Base-by-base conservation (phyloP, 2,888 invertebrate genomes). In the Lasioglossum pauxillum region DNA sequence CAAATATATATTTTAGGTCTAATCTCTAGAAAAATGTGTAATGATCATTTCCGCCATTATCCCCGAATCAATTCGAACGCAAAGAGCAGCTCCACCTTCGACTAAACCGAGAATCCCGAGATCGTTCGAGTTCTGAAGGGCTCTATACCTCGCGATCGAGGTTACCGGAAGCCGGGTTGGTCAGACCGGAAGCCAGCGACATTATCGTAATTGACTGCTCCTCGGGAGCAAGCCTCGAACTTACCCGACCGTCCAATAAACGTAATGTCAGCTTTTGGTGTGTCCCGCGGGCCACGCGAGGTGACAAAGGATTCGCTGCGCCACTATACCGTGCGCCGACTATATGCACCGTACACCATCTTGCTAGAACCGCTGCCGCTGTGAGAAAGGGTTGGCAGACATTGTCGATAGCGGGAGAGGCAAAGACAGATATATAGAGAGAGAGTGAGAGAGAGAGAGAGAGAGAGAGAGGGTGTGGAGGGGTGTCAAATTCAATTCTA, bases 401-500 rank as follows among this genome's bases (percentile, higher is more conserved):
- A n/a, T 60, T 60, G 60, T 60, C 27, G 60, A n/a, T 53, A 53
- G 8, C 49, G 49, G 8, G 8, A 53, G 23, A 23, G 49, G 23
- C 49, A 23, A 23, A 53, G 49, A 53, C 23, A 2, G 49, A 53
- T 8, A 49, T 49, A 53, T 5, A 27, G 60, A 60, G 60, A 5
- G 2, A 14, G n/a, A 16, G 60, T 1, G 60, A 5, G 27, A 31
- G 31, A 31, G 31, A 2, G 16, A 14, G 14, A 2, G 16, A 14
- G 14, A 2, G 27, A 27, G 60, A 27, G 72, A 78, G 82, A 82
- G 82, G 87, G 87, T 75, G 73, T 3, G 80, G 72, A 38, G 67
- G 75, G 78, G 78, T 82, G 85, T 89, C 86, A 82, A 79, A 89
- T 89, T 89, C 85, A 87, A 90, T 90, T 90, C 81, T 90, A 89